These are phyloP conservation scores for Drosophila mojavensis DNA, from an alignment of 1,140 invertebrate species.

Conservation along the genomic window DNA sequence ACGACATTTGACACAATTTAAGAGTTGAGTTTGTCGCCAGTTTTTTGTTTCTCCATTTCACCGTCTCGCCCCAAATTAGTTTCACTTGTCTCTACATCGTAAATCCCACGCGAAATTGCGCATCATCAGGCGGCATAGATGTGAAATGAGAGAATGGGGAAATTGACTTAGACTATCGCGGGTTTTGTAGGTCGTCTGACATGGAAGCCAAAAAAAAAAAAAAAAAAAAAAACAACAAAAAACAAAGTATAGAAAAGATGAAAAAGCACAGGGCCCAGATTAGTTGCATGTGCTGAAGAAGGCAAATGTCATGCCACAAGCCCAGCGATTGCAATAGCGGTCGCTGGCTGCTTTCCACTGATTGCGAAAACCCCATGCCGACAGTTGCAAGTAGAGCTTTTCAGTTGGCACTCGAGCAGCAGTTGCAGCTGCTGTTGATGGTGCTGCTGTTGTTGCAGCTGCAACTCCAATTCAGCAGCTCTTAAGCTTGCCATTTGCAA, in stretches of 20 bases:
- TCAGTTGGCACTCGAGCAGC: constrained; percentile 30
- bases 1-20: constrained; percentile 77
- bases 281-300: constrained; percentile 45
- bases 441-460: constrained; percentile 23
- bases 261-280: constrained; percentile 28
- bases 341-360: constrained; percentile 63
- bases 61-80: constrained; percentile 61
- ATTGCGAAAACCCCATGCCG: constrained; percentile 72
- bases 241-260: not conserved
- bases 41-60: constrained; percentile 25
- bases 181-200: constrained; percentile 54
- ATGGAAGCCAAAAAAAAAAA: constrained; percentile 68
- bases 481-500: constrained; percentile 56
- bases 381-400: constrained; percentile 40
- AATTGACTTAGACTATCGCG: constrained; percentile 38
- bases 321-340: constrained; percentile 45
- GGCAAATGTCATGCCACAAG: constrained; percentile 67
- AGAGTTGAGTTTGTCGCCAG: constrained; percentile 44
- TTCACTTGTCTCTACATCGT: constrained; percentile 60
- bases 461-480: constrained; percentile 42
- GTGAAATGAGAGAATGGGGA: constrained; percentile 5
- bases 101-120: constrained; percentile 62
- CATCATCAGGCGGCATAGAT: constrained; percentile 55
- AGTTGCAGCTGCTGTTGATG: constrained; percentile 5
- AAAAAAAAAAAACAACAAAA: constrained; percentile 41